Base-by-base conservation (phyloP, 2,888 invertebrate genomes). In the Andricus quercusramuli region DNA sequence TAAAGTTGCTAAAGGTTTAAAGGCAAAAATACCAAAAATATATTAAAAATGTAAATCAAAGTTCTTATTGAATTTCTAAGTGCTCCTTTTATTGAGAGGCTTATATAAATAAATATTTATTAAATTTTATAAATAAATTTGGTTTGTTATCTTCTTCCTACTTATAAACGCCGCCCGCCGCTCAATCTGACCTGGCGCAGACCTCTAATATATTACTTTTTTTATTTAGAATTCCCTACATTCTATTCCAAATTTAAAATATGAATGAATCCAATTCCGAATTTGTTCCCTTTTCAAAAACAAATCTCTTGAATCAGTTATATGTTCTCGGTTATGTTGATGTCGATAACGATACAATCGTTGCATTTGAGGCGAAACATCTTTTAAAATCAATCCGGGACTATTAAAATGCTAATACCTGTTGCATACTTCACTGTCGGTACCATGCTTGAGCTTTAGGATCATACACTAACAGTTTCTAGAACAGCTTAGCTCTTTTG, bases 401-500 rank as follows among this genome's bases (percentile, higher is more conserved):
- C 62, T 76, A 79, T 84, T 83, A 32, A 85, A 84, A 86, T 86
- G 86, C 82, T 87, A 83, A 86, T 87, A 79, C 77, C 70, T 37
- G 32, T 74, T 74, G 74, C 74, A 74, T 74, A 74, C 59, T 74
- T 74, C 32, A 74, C 56, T 74, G 37, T 56, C 74, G 51, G 56
- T 4, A 22, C 6, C 32, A 3, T 32, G 32, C 32, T 74, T 74
- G 74, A 74, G 56, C 56, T 74, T 51, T 56, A 32, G 15, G 22
- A 68, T 25, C 25, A 9, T 8, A 68, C 41, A 68, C 8, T 11
- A 25, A 68, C 17, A 47, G 47, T 47, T 47, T 47, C 17, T 47
- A 47, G 47, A 5, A 17, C 47, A 47, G 25, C 25, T 41, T 44
- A 44, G 62, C 22, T 64, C 29, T 47, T 5, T 47, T 47, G 17